Percentiles rank a stretch among this genome's conserved stretches.
Conservation (phyloP, 2,113 vertebrate genomes). For the Pyrgilauda ruficollis region DNA sequence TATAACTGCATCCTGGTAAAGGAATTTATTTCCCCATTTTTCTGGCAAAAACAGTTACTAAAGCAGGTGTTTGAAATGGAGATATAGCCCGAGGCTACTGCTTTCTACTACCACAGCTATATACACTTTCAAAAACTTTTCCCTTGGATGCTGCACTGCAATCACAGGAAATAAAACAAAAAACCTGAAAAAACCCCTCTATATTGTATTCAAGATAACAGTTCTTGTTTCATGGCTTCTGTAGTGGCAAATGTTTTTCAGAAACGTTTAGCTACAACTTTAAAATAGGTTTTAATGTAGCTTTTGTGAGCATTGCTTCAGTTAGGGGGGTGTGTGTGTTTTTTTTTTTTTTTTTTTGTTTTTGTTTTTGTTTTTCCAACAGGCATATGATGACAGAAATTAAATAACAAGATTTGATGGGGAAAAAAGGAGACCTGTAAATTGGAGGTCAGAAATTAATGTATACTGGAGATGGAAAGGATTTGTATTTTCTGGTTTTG, state of each 20-base stretch:
- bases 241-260: not conserved
- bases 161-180: not conserved
- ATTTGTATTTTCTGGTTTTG: constrained; percentile 7
- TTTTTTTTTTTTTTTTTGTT: not conserved
- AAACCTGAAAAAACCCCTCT: rapidly evolving
- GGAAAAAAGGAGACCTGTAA: not conserved
- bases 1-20: not conserved
- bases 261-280: not conserved
- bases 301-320: not conserved
- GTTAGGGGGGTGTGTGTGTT: not conserved
- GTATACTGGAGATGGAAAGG: not conserved
- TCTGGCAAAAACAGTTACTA: not conserved
- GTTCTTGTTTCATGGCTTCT: not conserved
- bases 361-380: not conserved
- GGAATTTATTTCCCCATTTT: not conserved
- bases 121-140: not conserved
- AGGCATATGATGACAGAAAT: not conserved
- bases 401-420: not conserved
- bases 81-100: not conserved
- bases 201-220: not conserved
- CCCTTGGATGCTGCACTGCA: not conserved
- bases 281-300: not conserved
- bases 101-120: not conserved
- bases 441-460: not conserved
- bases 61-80: not conserved